phyloP scores from a whole-genome alignment of 2,888 invertebrate genomes.

The Eupithecia exiguata region DNA sequence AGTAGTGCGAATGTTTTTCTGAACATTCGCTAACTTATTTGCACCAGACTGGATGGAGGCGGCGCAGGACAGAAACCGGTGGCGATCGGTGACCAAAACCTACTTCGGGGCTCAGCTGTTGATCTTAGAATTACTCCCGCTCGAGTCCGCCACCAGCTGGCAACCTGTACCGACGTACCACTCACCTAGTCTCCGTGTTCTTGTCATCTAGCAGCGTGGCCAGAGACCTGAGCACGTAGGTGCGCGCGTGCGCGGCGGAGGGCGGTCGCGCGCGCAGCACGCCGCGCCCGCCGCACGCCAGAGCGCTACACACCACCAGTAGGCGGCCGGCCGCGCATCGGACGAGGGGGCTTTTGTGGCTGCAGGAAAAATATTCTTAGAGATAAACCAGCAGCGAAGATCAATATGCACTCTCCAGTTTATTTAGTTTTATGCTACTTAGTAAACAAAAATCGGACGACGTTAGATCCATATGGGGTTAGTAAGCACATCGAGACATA shows the following conservation, averaged over 20 bases:
- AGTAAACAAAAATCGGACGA: too few relatives aligned
- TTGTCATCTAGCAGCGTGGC: conserved; percentile 81
- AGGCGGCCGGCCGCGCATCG: conserved; percentile 86
- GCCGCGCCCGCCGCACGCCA: conserved; percentile 83
- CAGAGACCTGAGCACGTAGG: conserved; percentile 74
- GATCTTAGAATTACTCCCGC: neutral
- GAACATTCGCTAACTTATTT: neutral
- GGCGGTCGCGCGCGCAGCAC: conserved; percentile 81
- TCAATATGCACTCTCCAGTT: neutral
- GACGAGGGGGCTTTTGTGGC: conserved; percentile 88
- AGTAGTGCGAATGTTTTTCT: too few relatives aligned
- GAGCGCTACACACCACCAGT: conserved; percentile 85
- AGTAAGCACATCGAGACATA: too few relatives aligned
- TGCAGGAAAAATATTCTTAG: conserved; percentile 36
- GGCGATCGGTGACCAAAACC: neutral
- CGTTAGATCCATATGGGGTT: too few relatives aligned
- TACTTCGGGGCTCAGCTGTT: neutral
- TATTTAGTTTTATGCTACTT: too few relatives aligned
- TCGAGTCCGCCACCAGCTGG: too few relatives aligned
- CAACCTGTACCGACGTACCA: neutral
- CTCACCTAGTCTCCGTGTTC: conserved; percentile 77
- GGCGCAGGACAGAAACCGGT: neutral
- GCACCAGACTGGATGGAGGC: neutral
- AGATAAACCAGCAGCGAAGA: neutral
- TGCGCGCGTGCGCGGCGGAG: conserved; percentile 75